Conservation (phyloP, 2,797 vertebrate species). For the Muscicapa striata region DNA sequence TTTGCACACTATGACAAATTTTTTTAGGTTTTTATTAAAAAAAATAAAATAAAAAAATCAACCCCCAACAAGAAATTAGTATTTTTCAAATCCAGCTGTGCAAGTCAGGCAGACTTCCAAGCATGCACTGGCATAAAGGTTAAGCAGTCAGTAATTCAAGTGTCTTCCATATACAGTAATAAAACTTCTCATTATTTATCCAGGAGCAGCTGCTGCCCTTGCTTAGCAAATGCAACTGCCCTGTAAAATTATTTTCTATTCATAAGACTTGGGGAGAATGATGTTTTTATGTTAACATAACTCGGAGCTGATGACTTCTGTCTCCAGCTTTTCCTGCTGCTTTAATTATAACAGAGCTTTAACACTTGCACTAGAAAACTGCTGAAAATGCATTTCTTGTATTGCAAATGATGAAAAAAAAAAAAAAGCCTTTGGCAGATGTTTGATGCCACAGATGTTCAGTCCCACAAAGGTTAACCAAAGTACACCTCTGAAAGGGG, state of each 20-base stretch:
- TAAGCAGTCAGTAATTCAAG: neutral
- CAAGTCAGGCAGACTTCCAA: conserved; percentile 36
- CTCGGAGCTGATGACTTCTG: neutral
- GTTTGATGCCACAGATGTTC: conserved; percentile 39
- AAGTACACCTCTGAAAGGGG: neutral
- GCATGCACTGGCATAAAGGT: neutral
- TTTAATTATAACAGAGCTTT: conserved; percentile 23
- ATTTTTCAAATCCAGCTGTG: conserved; percentile 20
- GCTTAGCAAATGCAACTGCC: neutral
- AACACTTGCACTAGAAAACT: neutral
- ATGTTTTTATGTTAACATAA: conserved; percentile 27
- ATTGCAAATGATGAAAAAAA: neutral
- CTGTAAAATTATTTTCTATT: conserved; percentile 45
- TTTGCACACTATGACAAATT: neutral
- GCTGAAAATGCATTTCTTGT: conserved; percentile 31
- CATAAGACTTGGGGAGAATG: neutral
- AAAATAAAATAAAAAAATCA: neutral
- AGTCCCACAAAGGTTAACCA: neutral
- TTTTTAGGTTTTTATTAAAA: neutral
- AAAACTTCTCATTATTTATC: neutral
- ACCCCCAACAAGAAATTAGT: neutral
- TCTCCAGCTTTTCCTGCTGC: conserved; percentile 22
- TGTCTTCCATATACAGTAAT: neutral
- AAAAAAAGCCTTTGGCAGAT: neutral
- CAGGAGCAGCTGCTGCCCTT: conserved; percentile 23